These are phyloP conservation scores for Ataeniobius toweri DNA, from an alignment of 2,797 vertebrate genomes.

Conservation along the genomic window DNA sequence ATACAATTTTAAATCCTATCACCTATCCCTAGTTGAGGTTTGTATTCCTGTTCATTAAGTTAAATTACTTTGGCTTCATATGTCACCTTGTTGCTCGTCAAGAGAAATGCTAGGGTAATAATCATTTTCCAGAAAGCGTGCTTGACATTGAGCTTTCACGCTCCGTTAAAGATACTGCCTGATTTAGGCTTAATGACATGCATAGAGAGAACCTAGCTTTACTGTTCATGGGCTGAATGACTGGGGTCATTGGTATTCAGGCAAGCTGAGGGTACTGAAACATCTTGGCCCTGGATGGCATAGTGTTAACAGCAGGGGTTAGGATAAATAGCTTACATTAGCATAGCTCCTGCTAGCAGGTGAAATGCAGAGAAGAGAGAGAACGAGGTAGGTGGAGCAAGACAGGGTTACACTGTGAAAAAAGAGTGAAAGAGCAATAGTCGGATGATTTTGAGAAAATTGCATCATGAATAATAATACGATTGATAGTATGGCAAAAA, in stretches of 20 bases:
- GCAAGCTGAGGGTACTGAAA: slow-evolving; percentile 61
- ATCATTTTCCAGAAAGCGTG: background rate
- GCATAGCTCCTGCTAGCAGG: slow-evolving; percentile 41
- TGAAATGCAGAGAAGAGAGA: slow-evolving; percentile 10
- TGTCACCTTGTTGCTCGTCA: background rate
- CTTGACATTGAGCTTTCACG: background rate
- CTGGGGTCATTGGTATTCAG: slow-evolving; percentile 65
- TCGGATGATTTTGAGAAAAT: slow-evolving; percentile 55
- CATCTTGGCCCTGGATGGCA: slow-evolving; percentile 45
- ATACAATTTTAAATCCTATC: background rate
- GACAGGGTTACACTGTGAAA: slow-evolving; percentile 28
- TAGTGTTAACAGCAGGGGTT: slow-evolving; percentile 63
- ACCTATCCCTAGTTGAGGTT: background rate
- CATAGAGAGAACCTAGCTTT: slow-evolving; percentile 11
- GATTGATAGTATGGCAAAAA: background rate
- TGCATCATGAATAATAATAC: slow-evolving; percentile 53
- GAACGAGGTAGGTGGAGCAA: background rate
- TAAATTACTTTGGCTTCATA: background rate
- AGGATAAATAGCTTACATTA: slow-evolving; percentile 70
- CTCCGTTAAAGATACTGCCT: slow-evolving; percentile 4
- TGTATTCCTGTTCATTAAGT: background rate
- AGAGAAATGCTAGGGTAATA: background rate
- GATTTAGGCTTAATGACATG: slow-evolving; percentile 35
- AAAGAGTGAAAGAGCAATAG: slow-evolving; percentile 43
- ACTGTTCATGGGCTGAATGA: slow-evolving; percentile 38